Conservation (phyloP, 2,113 vertebrate genomes). For the Pomatorhinus ruficollis region DNA sequence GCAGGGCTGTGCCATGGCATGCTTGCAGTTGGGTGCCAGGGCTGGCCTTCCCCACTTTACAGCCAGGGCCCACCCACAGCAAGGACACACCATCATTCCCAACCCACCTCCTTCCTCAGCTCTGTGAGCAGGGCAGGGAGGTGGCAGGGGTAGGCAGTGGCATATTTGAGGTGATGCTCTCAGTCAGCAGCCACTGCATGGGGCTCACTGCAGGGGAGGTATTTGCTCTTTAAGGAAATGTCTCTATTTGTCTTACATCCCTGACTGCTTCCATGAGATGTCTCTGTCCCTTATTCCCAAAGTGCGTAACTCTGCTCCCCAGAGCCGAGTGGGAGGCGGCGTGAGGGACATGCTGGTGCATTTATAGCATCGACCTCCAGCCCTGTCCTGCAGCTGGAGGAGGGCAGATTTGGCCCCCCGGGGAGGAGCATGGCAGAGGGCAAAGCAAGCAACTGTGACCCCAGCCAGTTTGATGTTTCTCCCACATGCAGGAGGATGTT, state of each 20-base stretch:
- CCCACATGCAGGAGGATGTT: slow-evolving; percentile 44
- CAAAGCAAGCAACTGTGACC: background rate
- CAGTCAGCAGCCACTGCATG: rapidly evolving
- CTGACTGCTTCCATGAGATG: background rate
- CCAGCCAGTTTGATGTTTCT: slow-evolving; percentile 17
- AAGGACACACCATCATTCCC: background rate
- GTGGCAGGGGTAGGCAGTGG: background rate
- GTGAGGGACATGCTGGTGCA: background rate
- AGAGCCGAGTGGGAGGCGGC: background rate
- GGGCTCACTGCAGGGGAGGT: background rate
- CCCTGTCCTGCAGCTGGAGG: background rate
- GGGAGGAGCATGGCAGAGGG: background rate
- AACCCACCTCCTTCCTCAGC: background rate
- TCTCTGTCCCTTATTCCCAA: slow-evolving; percentile 3
- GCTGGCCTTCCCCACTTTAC: rapidly evolving
- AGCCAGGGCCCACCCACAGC: background rate
- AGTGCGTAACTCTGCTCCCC: background rate
- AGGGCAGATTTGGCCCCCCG: background rate
- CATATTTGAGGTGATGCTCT: background rate
- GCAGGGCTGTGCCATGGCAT: rapidly evolving
- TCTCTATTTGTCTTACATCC: background rate
- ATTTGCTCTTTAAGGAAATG: background rate
- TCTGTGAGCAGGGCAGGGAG: background rate
- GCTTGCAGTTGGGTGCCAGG: background rate
- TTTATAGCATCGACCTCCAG: slow-evolving; percentile 21